A percentile compares a stretch with the other conserved stretches of the same genome.
phyloP scores from a whole-genome alignment of 2,888 invertebrate species.

The Entomobrya multifasciata region DNA sequence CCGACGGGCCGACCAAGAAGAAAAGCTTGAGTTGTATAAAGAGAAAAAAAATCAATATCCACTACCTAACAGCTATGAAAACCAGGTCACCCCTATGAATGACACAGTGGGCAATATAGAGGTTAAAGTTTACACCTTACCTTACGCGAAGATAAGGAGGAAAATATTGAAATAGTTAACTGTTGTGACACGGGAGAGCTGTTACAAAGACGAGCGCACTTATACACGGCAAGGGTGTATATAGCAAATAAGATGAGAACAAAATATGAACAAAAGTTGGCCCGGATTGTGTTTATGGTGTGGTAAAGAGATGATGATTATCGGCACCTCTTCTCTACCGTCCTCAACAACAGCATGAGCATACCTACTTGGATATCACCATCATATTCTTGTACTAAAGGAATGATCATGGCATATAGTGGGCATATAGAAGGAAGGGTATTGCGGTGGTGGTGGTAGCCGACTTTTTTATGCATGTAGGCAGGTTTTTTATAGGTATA shows the following conservation, averaged over 20 bases:
- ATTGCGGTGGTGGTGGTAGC: background rate
- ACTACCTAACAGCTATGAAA: constrained; percentile 51
- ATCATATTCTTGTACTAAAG: background rate
- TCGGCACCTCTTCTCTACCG: background rate
- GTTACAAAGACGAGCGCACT: background rate
- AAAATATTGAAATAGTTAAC: constrained; percentile 41
- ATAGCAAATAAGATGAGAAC: background rate
- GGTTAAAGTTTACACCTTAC: constrained; percentile 14
- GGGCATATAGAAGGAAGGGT: background rate
- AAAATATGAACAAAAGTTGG: constrained; percentile 42
- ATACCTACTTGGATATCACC: background rate
- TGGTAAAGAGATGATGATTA: constrained; percentile 13
- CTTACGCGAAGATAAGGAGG: constrained; percentile 42
- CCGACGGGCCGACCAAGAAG: too few species aligned
- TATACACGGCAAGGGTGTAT: constrained; percentile 21
- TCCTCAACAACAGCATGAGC: too few species aligned
- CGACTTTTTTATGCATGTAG: background rate
- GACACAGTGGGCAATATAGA: background rate
- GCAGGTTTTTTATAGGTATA: too few species aligned
- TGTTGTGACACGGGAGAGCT: background rate
- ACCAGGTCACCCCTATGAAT: constrained; percentile 25
- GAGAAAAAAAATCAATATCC: constrained; percentile 65
- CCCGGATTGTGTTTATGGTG: constrained; percentile 57
- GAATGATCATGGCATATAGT: background rate
- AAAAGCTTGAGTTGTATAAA: too few species aligned